Evolutionary conservation across 1,140 invertebrate species (phyloP).

Genomic region (Brachionus manjavacas): DNA sequence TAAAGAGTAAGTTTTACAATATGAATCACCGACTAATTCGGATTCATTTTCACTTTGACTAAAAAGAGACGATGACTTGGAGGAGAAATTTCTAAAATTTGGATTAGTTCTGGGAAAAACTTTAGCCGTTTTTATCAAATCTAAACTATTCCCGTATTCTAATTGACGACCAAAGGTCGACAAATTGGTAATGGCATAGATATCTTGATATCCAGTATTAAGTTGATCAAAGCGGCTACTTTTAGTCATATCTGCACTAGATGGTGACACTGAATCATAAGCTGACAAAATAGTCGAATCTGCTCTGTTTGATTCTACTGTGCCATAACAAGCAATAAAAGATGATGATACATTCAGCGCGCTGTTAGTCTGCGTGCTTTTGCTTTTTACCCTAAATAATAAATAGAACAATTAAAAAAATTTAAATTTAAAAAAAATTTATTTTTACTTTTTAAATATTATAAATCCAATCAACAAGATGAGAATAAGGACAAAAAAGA

Average conservation of each 20-base stretch:
- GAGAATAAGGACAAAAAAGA: background rate
- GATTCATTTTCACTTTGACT: background rate
- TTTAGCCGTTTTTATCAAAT: background rate
- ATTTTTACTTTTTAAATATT: background rate
- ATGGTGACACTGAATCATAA: background rate
- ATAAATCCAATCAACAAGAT: background rate
- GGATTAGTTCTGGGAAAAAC: conserved; percentile 9
- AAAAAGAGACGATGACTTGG: background rate
- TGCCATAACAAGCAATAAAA: background rate
- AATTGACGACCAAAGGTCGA: background rate
- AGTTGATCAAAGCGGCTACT: background rate
- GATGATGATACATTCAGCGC: background rate
- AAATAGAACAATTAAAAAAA: background rate
- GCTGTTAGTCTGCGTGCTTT: background rate
- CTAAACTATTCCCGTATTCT: background rate
- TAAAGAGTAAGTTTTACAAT: background rate
- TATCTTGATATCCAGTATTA: background rate
- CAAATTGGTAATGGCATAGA: background rate
- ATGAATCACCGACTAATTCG: background rate
- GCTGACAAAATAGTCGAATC: conserved; percentile 3
- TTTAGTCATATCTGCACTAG: background rate
- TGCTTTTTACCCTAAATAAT: background rate
- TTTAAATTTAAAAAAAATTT: too few species aligned
- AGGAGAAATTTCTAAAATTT: conserved; percentile 14
- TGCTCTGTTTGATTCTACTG: background rate